Evolutionary conservation across 2,888 invertebrate genomes (phyloP), one percentile per base, ranked within the genome.

Genomic region (Quadriops clusia): DNA sequence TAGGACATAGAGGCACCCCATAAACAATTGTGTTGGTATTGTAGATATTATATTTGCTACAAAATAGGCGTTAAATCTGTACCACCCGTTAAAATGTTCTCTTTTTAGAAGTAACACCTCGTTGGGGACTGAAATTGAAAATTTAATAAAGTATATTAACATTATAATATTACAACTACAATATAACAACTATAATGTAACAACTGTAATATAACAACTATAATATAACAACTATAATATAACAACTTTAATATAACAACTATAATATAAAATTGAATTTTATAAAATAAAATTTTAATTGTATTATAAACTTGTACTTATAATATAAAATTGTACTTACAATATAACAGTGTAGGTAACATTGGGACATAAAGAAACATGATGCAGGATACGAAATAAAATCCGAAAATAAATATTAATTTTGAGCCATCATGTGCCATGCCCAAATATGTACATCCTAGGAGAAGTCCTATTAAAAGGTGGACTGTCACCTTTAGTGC

Each of bases 1-100:
- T 5, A 62, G 48, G 23, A 85, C 53, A 55, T 81, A 86, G 3
- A 81, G 60, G 5, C 73, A 54, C 7, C 75, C 73, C 47, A 82
- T 65, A 35, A 77, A 44, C 39, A 84, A 67, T 53, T 83, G 83
- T 4, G 71, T 56, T 0, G 85, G 84, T 7, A 85, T 65, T 29
- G 76, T 71, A 0, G 82, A 72, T n/a, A 77, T 58, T 1, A 79
- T 74, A 47, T 80, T 57, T 0, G 86, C 84, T 5, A 72, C 70
- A 53, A 80, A 87, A 50, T 86, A 86, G 0, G 86, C 74, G 49
- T 79, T 77, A 11, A 86, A 53, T 2, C 76, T 70, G 50, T 86
- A 87, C 86, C 86, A 87, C 26, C 80, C 72, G 56, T 87, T 87
- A 52, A 86, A 86, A 47, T 85, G 77, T 51, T 87, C 86, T 26